phyloP scores from a whole-genome alignment of 2,888 invertebrate species.

The Lasioglossum oenotherae region DNA sequence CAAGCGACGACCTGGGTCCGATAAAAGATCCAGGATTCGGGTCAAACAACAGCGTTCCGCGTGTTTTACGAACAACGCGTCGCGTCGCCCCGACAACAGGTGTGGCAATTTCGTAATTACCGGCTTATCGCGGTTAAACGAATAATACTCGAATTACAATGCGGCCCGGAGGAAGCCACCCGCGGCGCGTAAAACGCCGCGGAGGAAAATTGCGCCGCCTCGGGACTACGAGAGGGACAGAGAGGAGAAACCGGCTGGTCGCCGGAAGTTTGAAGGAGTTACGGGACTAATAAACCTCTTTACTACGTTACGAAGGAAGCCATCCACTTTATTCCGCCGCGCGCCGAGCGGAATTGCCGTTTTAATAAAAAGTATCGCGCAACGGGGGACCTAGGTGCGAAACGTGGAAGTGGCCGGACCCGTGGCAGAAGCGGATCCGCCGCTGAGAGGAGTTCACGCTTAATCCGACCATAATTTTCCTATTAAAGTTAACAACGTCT shows the following conservation, averaged over 20 bases:
- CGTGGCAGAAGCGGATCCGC: background rate
- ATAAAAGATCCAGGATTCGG: background rate
- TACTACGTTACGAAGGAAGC: conserved; percentile 54
- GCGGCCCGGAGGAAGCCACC: conserved; percentile 1
- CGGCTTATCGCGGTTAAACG: conserved; percentile 36
- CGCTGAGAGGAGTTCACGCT: conserved; percentile 11
- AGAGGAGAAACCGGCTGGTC: conserved; percentile 6
- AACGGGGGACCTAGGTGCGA: conserved; percentile 29
- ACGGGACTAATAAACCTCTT: conserved; percentile 65
- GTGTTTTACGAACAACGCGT: background rate
- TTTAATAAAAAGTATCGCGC: conserved; percentile 64
- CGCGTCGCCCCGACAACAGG: conserved; percentile 24
- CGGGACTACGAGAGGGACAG: background rate
- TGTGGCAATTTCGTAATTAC: conserved; percentile 23
- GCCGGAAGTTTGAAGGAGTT: conserved; percentile 44
- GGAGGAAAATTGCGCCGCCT: background rate
- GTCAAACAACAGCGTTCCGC: background rate
- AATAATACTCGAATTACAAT: conserved; percentile 45
- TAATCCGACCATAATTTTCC: conserved; percentile 62
- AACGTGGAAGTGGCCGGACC: conserved; percentile 30
- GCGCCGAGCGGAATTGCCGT: conserved; percentile 47
- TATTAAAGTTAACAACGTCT: conserved; percentile 66
- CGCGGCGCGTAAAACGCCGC: conserved; percentile 23
- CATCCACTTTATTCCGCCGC: conserved; percentile 59
- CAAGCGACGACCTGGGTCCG: background rate